A percentile compares a stretch with the other conserved stretches of the same genome.
These are phyloP conservation scores for Erithacus rubecula DNA, from an alignment of 2,797 vertebrate species.

Conservation along the genomic window DNA sequence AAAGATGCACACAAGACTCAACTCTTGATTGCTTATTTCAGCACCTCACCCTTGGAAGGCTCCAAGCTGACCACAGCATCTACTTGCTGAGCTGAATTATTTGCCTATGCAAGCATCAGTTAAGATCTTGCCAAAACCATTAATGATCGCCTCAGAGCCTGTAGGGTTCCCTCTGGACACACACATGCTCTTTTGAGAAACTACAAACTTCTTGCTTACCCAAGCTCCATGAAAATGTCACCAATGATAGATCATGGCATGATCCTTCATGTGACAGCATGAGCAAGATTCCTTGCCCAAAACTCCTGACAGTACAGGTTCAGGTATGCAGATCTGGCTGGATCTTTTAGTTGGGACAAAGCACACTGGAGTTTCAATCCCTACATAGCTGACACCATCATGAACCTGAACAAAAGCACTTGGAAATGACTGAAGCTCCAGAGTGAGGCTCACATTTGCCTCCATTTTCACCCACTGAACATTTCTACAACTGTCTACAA, in stretches of 20 bases:
- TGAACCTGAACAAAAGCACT: not conserved
- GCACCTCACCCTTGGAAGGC: not conserved
- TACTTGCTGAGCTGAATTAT: not conserved
- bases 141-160: not conserved
- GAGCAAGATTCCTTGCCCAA: not conserved
- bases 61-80: not conserved
- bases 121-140: not conserved
- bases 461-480: not conserved
- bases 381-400: rapidly evolving
- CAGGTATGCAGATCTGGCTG: not conserved
- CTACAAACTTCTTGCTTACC: not conserved
- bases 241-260: not conserved
- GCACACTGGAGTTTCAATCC: not conserved
- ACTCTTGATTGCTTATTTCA: not conserved
- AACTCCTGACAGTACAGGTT: not conserved
- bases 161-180: not conserved
- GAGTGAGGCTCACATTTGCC: not conserved
- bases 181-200: not conserved
- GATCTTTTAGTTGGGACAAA: not conserved
- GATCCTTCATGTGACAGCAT: not conserved
- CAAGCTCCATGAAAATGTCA: not conserved
- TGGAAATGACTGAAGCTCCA: not conserved
- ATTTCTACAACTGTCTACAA: not conserved
- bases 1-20: not conserved
- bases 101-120: not conserved